Base-by-base conservation (phyloP, 2,797 vertebrate species). In the Arremon aurantiirostris region DNA sequence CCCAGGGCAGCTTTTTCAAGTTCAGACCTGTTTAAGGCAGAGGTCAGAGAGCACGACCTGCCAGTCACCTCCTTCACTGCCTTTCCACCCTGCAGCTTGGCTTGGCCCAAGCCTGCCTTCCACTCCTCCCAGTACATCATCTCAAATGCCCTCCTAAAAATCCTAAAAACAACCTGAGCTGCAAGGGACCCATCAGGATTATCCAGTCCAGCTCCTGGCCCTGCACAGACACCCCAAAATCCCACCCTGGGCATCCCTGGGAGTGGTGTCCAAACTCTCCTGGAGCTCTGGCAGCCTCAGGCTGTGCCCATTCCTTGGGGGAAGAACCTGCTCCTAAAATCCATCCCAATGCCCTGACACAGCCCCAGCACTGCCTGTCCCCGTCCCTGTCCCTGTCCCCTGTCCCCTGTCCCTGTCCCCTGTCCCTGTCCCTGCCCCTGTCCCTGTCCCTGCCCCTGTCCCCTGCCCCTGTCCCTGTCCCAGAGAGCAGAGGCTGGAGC, bases 221-320 rank as follows among this genome's bases (percentile, higher is more conserved):
- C 23, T 28, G 59, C 59, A 28, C 32, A 14, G 16, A 26, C 37
- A 4, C 37, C 52, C 27, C 46, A 66, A 30, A 50, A n/a, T 0
- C 9, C 9, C 68, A 39, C 12, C 42, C 28, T 39, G 53, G 24
- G 14, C 47, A 49, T 4, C 37, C 37, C 61, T 77, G 16, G 2
- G 1, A 70, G 21, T 0, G 0, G 0, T 10, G 11, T 27, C n/a
- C 59, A 44, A 56, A 20, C 3, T 0, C n/a, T 24, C 52, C 76
- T 22, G 28, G 20, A 59, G 60, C 52, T 52, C 44, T 14, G 44
- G 37, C 23, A 64, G 50, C 65, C 42, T 56, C 4, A 0, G 27
- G 28, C 14, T 0, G 16, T n/a, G 50, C 19, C 42, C 57, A 49
- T 22, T 8, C 27, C 59, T 37, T 28, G n/a, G n/a, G 49, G n/a